Conservation (phyloP, 2,888 invertebrate species). For the Lochmaea crataegi region DNA sequence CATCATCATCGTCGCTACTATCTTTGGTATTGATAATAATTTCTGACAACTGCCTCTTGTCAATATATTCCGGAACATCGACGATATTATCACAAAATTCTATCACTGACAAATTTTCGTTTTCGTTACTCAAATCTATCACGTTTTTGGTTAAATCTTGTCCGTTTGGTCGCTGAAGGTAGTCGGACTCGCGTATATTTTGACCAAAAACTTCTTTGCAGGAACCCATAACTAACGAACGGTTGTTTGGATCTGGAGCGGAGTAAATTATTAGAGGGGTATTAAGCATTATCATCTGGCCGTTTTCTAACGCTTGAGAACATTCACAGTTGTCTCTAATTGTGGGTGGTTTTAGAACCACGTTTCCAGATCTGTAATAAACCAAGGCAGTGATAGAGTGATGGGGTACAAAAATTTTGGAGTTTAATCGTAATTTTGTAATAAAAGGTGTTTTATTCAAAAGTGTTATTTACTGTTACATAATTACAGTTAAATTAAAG, state of each 20-base stretch:
- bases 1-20: conserved; percentile 43
- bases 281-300: conserved; percentile 34
- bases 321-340: conserved; percentile 34
- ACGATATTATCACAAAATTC: conserved; percentile 35
- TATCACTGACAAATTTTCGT: conserved; percentile 36
- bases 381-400: conserved; percentile 37
- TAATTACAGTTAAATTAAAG: neutral
- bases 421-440: neutral
- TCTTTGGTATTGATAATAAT: neutral
- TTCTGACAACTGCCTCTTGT: conserved; percentile 47
- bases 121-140: conserved; percentile 10
- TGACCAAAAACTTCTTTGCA: conserved; percentile 14
- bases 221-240: conserved; percentile 35
- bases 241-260: conserved; percentile 23
- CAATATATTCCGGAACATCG: conserved; percentile 48
- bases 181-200: conserved; percentile 30
- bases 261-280: conserved; percentile 35
- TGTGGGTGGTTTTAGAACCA: conserved; percentile 37
- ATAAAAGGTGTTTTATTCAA: conserved; percentile 1
- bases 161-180: conserved; percentile 11
- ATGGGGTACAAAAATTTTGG: neutral
- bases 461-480: neutral
- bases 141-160: neutral
- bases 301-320: conserved; percentile 35
- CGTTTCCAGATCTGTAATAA: conserved; percentile 37